Percentiles rank a stretch among this genome's conserved stretches.
Conservation (phyloP, 2,888 invertebrate genomes). For the Melanotus villosus region DNA sequence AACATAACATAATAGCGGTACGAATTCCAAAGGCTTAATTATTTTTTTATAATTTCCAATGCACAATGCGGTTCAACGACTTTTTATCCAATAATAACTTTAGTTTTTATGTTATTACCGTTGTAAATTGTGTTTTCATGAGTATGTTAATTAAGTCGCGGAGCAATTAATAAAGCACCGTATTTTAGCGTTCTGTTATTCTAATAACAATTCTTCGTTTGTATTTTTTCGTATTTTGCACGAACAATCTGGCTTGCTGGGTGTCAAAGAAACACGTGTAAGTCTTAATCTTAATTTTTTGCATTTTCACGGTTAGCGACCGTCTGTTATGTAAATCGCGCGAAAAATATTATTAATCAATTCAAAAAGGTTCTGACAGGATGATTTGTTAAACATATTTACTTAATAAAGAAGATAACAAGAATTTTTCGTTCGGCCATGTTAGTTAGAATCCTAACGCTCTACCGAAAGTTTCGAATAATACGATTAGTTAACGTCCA, state of each 20-base stretch:
- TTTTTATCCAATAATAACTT: slow-evolving; percentile 34
- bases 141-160: slow-evolving; percentile 25
- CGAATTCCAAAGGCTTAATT: slow-evolving; percentile 33
- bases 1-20: slow-evolving; percentile 34
- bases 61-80: slow-evolving; percentile 39
- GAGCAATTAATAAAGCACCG: slow-evolving; percentile 28
- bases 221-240: neutral
- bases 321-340: neutral
- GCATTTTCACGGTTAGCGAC: neutral
- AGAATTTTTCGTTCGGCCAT: neutral
- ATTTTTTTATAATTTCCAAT: slow-evolving; percentile 38
- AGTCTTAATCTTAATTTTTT: neutral
- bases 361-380: neutral
- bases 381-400: slow-evolving; percentile 8
- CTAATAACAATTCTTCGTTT: neutral
- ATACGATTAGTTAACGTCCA: slow-evolving; percentile 8
- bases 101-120: slow-evolving; percentile 33
- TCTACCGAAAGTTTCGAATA: slow-evolving; percentile 5
- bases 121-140: slow-evolving; percentile 35
- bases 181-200: slow-evolving; percentile 19
- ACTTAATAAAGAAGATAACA: neutral
- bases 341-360: neutral
- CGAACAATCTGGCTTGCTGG: neutral
- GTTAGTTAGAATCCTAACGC: neutral
- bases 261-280: neutral